Conservation (phyloP, 2,888 invertebrate genomes). For the Tachystola acroxantha region DNA sequence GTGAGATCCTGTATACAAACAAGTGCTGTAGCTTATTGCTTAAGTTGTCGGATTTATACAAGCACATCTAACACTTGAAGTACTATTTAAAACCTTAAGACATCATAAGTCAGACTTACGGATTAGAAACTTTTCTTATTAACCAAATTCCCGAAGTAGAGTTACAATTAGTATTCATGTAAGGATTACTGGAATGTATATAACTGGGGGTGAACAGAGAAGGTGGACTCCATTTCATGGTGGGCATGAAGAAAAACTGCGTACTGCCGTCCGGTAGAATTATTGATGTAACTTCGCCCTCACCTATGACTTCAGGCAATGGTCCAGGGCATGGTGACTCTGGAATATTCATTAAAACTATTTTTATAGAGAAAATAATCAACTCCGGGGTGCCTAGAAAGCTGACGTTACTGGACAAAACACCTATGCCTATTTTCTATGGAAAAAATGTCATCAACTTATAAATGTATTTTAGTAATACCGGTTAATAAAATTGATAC, state of each 20-base stretch:
- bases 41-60: no score
- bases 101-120: no score
- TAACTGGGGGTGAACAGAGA: constrained; percentile 15
- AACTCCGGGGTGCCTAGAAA: no score
- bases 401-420: no score
- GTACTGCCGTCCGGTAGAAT: constrained; percentile 50
- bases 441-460: no score
- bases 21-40: no score
- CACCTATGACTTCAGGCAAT: constrained; percentile 47
- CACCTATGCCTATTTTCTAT: no score
- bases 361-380: no score
- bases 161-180: constrained; percentile 15
- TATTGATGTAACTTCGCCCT: constrained; percentile 53
- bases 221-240: constrained; percentile 26
- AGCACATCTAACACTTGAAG: background rate
- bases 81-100: constrained; percentile 1
- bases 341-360: no score
- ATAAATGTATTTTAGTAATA: no score
- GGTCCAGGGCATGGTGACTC: constrained; percentile 13
- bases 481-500: no score
- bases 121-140: constrained; percentile 44
- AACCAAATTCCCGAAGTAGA: constrained; percentile 41
- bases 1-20: constrained; percentile 4
- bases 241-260: constrained; percentile 53
- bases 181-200: constrained; percentile 15